Evolutionary conservation across 2,113 vertebrate genomes (phyloP).

Genomic region (Alethe diademata): DNA sequence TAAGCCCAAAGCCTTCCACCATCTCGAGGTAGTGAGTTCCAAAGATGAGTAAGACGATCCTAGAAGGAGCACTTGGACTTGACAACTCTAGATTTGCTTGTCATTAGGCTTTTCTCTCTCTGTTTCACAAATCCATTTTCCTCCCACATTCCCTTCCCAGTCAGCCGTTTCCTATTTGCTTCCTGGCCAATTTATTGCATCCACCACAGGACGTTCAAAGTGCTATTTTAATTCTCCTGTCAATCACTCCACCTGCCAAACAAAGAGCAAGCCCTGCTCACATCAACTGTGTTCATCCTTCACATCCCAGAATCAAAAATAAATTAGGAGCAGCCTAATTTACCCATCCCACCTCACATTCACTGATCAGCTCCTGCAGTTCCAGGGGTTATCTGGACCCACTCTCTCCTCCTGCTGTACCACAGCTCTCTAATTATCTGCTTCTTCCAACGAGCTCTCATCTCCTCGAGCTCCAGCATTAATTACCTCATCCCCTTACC

Average conservation of each 20-base stretch:
- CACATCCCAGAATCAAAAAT: background rate
- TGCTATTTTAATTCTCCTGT: background rate
- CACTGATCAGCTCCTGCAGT: background rate
- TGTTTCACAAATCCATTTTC: background rate
- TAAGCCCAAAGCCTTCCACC: background rate
- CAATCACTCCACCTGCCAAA: background rate
- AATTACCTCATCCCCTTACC: slow-evolving; percentile 23
- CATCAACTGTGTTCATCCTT: background rate
- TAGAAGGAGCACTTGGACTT: slow-evolving; percentile 13
- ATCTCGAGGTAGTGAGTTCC: background rate
- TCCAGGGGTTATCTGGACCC: background rate
- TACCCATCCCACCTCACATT: background rate
- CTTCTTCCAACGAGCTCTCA: background rate
- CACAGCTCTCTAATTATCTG: slow-evolving; percentile 21
- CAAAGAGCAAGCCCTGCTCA: background rate
- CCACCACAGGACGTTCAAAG: background rate
- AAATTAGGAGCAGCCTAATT: background rate
- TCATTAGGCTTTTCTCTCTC: background rate
- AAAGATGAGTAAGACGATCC: background rate
- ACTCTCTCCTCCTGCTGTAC: background rate
- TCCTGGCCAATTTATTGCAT: slow-evolving; percentile 4
- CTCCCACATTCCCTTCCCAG: background rate
- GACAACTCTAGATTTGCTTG: background rate
- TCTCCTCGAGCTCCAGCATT: background rate
- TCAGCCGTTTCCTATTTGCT: background rate